Evolutionary conservation across 2,888 invertebrate species (phyloP).

Genomic region (Trichopria drosophilae): DNA sequence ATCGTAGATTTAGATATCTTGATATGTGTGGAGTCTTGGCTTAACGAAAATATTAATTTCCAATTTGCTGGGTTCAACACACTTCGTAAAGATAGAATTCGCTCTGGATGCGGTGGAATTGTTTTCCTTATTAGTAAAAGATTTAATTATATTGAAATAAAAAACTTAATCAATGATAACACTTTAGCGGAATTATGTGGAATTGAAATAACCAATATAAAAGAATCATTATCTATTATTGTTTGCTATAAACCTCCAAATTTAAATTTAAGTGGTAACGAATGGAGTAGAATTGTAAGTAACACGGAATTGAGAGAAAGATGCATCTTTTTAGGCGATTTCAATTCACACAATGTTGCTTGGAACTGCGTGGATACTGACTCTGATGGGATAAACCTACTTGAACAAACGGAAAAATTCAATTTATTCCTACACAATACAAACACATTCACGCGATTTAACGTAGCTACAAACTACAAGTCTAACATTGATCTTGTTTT

Average conservation of each 20-base stretch:
- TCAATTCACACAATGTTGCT: constrained; percentile 8
- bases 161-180: too few relatives aligned
- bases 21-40: too few relatives aligned
- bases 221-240: neutral
- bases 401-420: neutral
- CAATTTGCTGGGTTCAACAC: too few relatives aligned
- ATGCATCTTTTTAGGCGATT: constrained; percentile 7
- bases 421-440: too few relatives aligned
- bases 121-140: too few relatives aligned
- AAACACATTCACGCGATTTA: neutral
- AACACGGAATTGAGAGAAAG: neutral
- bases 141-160: too few relatives aligned
- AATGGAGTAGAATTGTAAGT: neutral
- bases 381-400: neutral
- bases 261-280: neutral
- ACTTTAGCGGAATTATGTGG: constrained; percentile 9
- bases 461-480: neutral
- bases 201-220: constrained; percentile 2
- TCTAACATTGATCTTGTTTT: constrained; percentile 11
- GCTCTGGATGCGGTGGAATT: too few relatives aligned
- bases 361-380: constrained; percentile 7
- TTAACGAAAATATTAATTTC: too few relatives aligned
- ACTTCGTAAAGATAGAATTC: too few relatives aligned
- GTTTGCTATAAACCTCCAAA: constrained; percentile 6
- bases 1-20: too few relatives aligned